Evolutionary conservation across 2,113 vertebrate species (phyloP), one percentile per base, ranked within the genome.

Genomic region (Leptosomus discolor): DNA sequence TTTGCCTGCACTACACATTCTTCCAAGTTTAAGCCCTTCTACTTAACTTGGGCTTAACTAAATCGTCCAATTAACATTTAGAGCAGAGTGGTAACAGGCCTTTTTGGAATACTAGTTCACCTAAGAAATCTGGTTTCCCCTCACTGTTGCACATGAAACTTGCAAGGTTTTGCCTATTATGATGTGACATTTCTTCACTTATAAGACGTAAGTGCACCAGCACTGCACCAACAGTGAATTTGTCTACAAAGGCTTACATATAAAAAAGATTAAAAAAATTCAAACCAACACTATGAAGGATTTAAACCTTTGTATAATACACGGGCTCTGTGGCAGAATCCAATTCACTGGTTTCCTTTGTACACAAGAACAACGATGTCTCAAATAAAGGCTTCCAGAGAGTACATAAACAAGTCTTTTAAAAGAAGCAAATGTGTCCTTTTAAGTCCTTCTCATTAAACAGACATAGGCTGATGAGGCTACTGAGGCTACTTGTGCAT

Each of bases 401-500:
- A 85, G 19, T 65, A 85, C 24, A 54, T 70, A 85, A 94, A 73
- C 74, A 88, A 86, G 63, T 64, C 85, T 90, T 64, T 83, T 74
- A 77, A 88, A 95, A 85, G 26, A 85, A 88, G 54, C 20, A 90
- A 84, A 87, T 61, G 32, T 56, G 57, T 85, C 48, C 88, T 94
- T 91, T 95, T 96, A 94, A 79, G 70, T 89, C 32, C n/a, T 70
- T 37, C 82, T 76, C 37, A 71, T 92, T 83, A 89, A 94, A 65
- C 29, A 94, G 63, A 56, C 65, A 91, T 26, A 81, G 82, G 22
- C 76, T 92, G 79, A 63, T 48, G 83, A 88, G 67, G 56, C 70
- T 91, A 88, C 43, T 84, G 82, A 75, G 57, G 63, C 73, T 88
- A 80, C 41, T 92, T 88, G 85, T 91, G 56, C 43, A 61, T 51